Evolutionary conservation across 2,888 invertebrate species (phyloP).

Genomic region (Monopis laevigella): DNA sequence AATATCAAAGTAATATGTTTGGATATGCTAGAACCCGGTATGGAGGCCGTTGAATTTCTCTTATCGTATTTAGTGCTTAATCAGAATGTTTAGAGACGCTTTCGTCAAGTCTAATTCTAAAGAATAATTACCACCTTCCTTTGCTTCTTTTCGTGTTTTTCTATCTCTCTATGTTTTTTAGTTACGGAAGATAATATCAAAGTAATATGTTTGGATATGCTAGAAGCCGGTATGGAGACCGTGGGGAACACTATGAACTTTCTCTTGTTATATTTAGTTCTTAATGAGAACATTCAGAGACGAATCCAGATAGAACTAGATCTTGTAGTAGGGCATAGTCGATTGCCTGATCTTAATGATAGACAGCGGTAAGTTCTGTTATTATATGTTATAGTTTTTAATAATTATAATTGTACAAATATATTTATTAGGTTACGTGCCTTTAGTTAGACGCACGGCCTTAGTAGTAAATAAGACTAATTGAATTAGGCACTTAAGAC

Average conservation of each 20-base stretch:
- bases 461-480: too few species aligned
- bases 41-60: constrained; percentile 74
- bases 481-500: too few species aligned
- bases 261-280: constrained; percentile 65
- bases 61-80: constrained; percentile 67
- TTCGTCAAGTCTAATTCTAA: too few species aligned
- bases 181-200: constrained; percentile 47
- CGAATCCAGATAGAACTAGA: constrained; percentile 70
- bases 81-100: constrained; percentile 61
- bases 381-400: too few species aligned
- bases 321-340: constrained; percentile 60
- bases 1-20: constrained; percentile 64
- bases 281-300: constrained; percentile 64
- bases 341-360: constrained; percentile 65
- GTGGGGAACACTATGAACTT: constrained; percentile 72
- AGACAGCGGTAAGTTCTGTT: constrained; percentile 44
- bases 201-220: constrained; percentile 70
- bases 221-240: constrained; percentile 77
- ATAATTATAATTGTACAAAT: too few species aligned
- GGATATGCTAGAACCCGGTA: constrained; percentile 75
- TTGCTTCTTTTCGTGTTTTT: too few species aligned
- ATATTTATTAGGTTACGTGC: too few species aligned
- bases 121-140: too few species aligned
- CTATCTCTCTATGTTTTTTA: constrained; percentile 18
- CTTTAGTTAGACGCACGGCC: too few species aligned